Percentiles rank a stretch among this genome's conserved stretches.
phyloP scores from a whole-genome alignment of 1,140 invertebrate species.

The Panulirus ornatus region DNA sequence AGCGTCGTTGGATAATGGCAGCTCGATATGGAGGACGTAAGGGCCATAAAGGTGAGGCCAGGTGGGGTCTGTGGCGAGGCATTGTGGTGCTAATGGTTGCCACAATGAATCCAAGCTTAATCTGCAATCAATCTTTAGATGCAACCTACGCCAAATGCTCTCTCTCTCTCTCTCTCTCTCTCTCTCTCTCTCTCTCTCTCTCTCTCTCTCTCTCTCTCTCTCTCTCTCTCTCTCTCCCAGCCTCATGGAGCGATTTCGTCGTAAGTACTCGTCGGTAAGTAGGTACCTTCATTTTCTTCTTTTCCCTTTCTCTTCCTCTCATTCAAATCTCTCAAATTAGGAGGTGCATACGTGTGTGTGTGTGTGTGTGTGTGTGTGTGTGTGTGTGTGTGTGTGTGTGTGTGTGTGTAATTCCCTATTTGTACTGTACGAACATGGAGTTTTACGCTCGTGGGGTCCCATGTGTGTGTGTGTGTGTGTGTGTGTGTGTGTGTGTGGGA shows the following conservation, averaged over 20 bases:
- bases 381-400: background rate
- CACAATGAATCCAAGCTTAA: slow-evolving; percentile 64
- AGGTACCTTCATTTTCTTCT: background rate
- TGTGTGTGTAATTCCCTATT: no score
- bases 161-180: slow-evolving; percentile 13
- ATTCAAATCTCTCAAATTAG: no score
- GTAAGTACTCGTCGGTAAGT: no score
- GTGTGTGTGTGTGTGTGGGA: no score
- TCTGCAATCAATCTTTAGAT: slow-evolving; percentile 70
- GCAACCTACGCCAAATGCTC: slow-evolving; percentile 55
- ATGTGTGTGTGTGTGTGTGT: no score
- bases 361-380: background rate
- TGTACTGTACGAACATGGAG: no score
- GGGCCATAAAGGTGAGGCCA: slow-evolving; percentile 7
- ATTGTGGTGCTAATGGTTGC: slow-evolving; percentile 64
- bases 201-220: slow-evolving; percentile 36
- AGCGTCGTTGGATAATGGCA: slow-evolving; percentile 23
- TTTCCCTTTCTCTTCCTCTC: background rate
- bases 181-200: slow-evolving; percentile 56
- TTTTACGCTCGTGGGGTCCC: no score
- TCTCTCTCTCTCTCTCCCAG: background rate
- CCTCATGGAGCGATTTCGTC: no score
- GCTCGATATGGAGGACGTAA: background rate
- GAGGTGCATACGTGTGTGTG: background rate
- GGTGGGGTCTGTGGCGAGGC: slow-evolving; percentile 17